These are phyloP conservation scores for Syrrhaptes paradoxus DNA, from an alignment of 2,113 vertebrate genomes.

Conservation along the genomic window DNA sequence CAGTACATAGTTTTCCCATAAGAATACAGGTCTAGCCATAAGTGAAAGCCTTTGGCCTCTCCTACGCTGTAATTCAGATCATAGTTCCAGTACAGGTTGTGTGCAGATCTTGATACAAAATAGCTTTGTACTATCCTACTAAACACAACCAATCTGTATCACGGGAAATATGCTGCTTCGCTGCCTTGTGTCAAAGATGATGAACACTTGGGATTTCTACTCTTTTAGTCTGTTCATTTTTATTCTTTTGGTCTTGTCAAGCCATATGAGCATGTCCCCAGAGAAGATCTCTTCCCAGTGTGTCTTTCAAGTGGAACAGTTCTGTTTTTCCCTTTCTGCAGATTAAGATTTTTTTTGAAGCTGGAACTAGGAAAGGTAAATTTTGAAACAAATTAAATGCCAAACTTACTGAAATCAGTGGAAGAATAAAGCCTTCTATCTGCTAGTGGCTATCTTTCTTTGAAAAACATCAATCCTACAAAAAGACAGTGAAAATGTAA, in stretches of 20 bases:
- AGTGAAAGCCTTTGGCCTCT: neutral
- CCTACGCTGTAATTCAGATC: neutral
- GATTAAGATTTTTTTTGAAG: conserved; percentile 1
- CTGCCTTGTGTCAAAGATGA: neutral
- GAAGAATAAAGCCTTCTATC: neutral
- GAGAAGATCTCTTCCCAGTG: neutral
- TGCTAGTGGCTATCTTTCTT: neutral
- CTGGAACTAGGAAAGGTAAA: neutral
- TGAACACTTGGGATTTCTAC: neutral
- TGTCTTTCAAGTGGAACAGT: neutral
- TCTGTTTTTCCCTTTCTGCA: neutral
- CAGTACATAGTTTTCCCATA: neutral
- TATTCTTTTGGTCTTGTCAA: neutral
- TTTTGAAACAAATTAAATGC: neutral
- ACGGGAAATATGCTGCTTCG: neutral
- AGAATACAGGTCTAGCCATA: neutral
- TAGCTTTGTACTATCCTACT: neutral
- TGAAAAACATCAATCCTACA: neutral
- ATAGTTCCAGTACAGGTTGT: neutral
- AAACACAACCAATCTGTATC: neutral
- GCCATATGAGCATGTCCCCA: neutral
- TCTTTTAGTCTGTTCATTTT: neutral
- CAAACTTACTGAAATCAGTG: neutral
- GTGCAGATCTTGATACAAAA: neutral
- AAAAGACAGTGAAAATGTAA: neutral